phyloP scores from a whole-genome alignment of 2,888 invertebrate genomes.

The Drosophila formosana region DNA sequence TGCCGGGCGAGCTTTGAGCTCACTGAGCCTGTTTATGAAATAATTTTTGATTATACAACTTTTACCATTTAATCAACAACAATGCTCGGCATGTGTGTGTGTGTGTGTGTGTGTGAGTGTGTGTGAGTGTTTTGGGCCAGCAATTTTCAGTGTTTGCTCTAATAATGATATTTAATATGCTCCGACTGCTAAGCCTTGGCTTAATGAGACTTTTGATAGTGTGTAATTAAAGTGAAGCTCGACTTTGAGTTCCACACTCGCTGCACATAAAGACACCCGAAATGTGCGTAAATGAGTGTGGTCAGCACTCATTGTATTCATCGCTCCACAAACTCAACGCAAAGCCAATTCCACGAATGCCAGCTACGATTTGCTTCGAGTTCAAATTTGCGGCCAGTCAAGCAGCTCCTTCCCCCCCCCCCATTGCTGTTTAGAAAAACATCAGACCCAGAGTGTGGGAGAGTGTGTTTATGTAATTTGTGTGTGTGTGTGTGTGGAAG shows the following conservation, averaged over 20 bases:
- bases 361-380: slow-evolving; percentile 41
- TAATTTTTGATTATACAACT: slow-evolving; percentile 70
- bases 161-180: slow-evolving; percentile 22
- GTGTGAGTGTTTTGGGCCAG: slow-evolving; percentile 26
- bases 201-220: slow-evolving; percentile 6
- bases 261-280: neutral
- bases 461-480: neutral
- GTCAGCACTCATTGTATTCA: slow-evolving; percentile 12
- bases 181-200: neutral
- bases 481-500: slow-evolving; percentile 6
- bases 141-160: slow-evolving; percentile 21
- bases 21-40: slow-evolving; percentile 60
- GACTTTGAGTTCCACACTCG: neutral
- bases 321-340: slow-evolving; percentile 3
- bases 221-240: slow-evolving; percentile 9
- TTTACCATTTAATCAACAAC: slow-evolving; percentile 56
- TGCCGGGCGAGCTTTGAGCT: slow-evolving; percentile 31
- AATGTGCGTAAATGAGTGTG: slow-evolving; percentile 10
- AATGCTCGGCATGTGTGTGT: slow-evolving; percentile 3
- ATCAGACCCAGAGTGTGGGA: slow-evolving; percentile 9
- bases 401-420: slow-evolving; percentile 19
- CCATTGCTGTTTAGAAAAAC: slow-evolving; percentile 46
- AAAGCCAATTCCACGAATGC: slow-evolving; percentile 20
- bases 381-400: slow-evolving; percentile 41
- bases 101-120: slow-evolving; percentile 3